These are phyloP conservation scores for Chelonia mydas DNA, from an alignment of 2,797 vertebrate genomes.

Conservation along the genomic window DNA sequence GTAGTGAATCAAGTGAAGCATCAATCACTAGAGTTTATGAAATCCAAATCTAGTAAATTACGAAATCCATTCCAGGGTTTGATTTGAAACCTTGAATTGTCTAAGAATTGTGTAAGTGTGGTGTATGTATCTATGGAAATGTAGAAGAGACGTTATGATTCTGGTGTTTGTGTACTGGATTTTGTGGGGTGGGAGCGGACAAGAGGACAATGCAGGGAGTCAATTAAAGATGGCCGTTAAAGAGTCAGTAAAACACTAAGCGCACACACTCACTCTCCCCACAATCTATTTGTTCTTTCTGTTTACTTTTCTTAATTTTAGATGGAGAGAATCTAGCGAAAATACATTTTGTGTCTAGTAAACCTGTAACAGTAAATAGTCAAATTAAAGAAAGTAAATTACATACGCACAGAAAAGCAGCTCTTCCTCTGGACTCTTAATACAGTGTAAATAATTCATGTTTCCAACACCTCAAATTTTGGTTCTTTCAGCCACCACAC, in stretches of 20 bases:
- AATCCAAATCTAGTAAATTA: neutral
- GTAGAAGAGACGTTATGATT: neutral
- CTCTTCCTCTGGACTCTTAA: neutral
- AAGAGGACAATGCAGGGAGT: neutral
- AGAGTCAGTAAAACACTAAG: neutral
- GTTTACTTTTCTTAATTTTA: neutral
- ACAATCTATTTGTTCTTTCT: neutral
- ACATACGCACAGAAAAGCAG: neutral
- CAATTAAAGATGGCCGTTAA: neutral
- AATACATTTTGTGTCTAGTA: neutral
- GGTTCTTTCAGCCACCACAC: neutral
- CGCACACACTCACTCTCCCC: fast-evolving
- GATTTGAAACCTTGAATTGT: neutral
- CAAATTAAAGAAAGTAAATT: neutral
- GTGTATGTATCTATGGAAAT: neutral
- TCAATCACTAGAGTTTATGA: neutral
- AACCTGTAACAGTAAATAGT: neutral
- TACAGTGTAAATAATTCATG: neutral
- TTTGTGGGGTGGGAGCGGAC: fast-evolving
- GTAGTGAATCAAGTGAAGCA: neutral
- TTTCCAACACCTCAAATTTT: neutral
- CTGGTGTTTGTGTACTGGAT: neutral
- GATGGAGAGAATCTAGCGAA: neutral
- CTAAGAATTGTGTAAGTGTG: neutral
- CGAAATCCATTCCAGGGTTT: neutral